Evolutionary conservation across 2,888 invertebrate genomes (phyloP).

Genomic region (Dasysyrphus tricinctus): DNA sequence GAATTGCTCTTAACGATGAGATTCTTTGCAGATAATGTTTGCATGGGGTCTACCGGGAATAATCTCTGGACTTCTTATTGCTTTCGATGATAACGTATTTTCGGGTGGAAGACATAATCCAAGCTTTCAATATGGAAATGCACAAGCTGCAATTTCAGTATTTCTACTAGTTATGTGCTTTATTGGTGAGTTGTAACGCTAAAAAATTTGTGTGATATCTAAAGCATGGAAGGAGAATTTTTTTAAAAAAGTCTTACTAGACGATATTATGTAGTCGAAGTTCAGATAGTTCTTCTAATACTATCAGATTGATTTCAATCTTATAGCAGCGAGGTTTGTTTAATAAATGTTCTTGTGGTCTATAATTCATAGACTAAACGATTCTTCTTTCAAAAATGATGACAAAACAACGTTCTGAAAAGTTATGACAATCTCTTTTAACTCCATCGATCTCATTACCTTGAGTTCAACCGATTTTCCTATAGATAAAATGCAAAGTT

Average conservation of each 20-base stretch:
- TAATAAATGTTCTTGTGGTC: neutral
- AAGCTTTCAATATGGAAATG: slow-evolving; percentile 90
- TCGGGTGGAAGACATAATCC: slow-evolving; percentile 87
- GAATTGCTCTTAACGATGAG: neutral
- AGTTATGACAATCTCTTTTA: slow-evolving; percentile 69
- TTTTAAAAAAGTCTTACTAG: neutral
- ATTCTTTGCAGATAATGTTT: slow-evolving; percentile 83
- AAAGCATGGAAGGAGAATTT: neutral
- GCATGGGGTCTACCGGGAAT: slow-evolving; percentile 88
- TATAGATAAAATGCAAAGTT: slow-evolving; percentile 36
- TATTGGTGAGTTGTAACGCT: slow-evolving; percentile 85
- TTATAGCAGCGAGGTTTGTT: neutral
- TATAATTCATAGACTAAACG: neutral
- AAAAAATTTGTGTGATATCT: neutral
- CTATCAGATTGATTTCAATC: neutral
- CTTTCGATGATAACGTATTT: slow-evolving; percentile 84
- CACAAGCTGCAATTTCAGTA: slow-evolving; percentile 91
- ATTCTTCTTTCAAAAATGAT: slow-evolving; percentile 35
- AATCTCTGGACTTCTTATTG: slow-evolving; percentile 87
- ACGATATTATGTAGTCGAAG: too few relatives aligned
- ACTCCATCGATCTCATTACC: neutral
- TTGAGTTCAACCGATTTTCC: slow-evolving; percentile 25
- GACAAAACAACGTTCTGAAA: slow-evolving; percentile 51
- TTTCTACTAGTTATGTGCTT: slow-evolving; percentile 91
- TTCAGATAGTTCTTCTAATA: too few relatives aligned